These are phyloP conservation scores for Nasonia giraulti DNA, from an alignment of 1,140 invertebrate species.

Conservation along the genomic window DNA sequence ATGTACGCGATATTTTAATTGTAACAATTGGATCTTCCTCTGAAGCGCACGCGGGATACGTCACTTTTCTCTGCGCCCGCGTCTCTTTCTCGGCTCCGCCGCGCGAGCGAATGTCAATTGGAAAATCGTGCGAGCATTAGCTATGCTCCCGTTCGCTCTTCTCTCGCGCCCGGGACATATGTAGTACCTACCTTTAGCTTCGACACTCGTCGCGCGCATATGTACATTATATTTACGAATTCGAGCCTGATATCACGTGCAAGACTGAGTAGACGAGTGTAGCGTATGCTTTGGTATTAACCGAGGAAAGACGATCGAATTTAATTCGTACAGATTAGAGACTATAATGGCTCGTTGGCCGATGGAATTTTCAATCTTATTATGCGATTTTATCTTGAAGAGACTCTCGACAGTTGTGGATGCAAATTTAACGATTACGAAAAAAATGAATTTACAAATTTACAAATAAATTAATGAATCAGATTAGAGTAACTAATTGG, in stretches of 20 bases:
- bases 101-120: constrained; percentile 65
- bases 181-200: neutral
- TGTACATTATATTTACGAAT: constrained; percentile 35
- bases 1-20: constrained; percentile 41
- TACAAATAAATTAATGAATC: too few species aligned
- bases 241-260: neutral
- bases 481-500: too few species aligned
- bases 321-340: too few species aligned
- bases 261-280: too few species aligned
- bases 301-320: too few species aligned
- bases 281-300: too few species aligned
- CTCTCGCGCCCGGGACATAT: neutral
- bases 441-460: too few species aligned
- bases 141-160: constrained; percentile 41
- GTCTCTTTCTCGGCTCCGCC: constrained; percentile 21
- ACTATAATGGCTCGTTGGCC: too few species aligned
- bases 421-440: too few species aligned
- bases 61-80: constrained; percentile 42
- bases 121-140: constrained; percentile 64
- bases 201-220: neutral
- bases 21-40: constrained; percentile 49
- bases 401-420: too few species aligned
- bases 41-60: constrained; percentile 23
- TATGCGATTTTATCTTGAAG: too few species aligned
- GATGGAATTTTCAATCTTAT: too few species aligned